Percentiles rank a stretch among this genome's conserved stretches.
Evolutionary conservation across 2,888 invertebrate species (phyloP).

Genomic region (Tricholauxania praeusta): DNA sequence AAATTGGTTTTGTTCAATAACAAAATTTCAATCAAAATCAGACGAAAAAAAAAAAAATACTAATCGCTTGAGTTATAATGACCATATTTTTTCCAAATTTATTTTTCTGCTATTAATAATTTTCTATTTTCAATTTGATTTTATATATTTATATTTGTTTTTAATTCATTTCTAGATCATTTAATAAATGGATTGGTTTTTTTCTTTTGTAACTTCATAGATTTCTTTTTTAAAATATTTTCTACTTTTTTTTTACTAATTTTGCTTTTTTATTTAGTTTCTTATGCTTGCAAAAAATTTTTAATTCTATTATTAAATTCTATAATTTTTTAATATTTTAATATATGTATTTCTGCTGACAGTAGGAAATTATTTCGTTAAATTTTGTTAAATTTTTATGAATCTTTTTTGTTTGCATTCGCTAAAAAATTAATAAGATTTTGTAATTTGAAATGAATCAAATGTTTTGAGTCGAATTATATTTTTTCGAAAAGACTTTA

Average conservation of each 20-base stretch:
- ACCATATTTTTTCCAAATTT: conserved; percentile 39
- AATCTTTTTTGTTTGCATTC: not conserved
- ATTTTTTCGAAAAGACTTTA: not conserved
- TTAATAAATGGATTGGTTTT: conserved; percentile 34
- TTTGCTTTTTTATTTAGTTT: conserved; percentile 34
- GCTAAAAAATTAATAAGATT: conserved; percentile 33
- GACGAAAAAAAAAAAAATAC: no score
- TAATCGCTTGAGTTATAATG: not conserved
- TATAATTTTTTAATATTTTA: conserved; percentile 44
- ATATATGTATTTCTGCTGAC: conserved; percentile 42
- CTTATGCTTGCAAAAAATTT: conserved; percentile 41
- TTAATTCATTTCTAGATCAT: conserved; percentile 44
- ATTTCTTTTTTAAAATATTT: conserved; percentile 32
- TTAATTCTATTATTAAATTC: conserved; percentile 60
- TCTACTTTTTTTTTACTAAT: conserved; percentile 24
- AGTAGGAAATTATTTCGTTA: conserved; percentile 30
- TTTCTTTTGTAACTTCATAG: conserved; percentile 11
- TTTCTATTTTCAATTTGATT: conserved; percentile 51
- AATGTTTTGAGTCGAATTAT: conserved; percentile 6
- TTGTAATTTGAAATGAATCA: conserved; percentile 49
- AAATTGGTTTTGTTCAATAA: no score
- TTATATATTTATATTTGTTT: conserved; percentile 49
- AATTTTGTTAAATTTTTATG: conserved; percentile 5
- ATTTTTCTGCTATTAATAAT: conserved; percentile 38
- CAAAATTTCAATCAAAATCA: no score